A percentile compares a stretch with the other conserved stretches of the same genome.
phyloP scores from a whole-genome alignment of 2,797 vertebrate species.

The Lacerta viridis region DNA sequence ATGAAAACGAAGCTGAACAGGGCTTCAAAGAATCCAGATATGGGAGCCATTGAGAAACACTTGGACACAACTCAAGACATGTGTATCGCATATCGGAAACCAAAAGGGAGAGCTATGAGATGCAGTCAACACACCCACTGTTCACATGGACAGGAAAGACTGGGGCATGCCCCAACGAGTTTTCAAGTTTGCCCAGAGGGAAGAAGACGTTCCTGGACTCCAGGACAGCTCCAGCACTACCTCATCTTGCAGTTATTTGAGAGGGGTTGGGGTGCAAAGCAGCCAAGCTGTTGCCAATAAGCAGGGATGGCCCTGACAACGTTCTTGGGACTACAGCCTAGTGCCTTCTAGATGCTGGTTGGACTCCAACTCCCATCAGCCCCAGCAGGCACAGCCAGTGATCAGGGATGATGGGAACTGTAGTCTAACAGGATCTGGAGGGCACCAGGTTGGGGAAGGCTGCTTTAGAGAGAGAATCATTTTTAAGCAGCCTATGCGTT shows the following conservation, averaged over 20 bases:
- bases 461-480: not conserved
- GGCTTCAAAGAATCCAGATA: not conserved
- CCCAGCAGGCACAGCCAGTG: not conserved
- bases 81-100: not conserved
- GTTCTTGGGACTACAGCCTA: no score
- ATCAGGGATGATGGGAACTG: not conserved
- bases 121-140: not conserved
- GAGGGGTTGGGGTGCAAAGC: not conserved
- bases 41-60: not conserved
- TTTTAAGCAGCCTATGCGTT: no score
- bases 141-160: not conserved
- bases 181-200: not conserved
- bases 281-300: not conserved
- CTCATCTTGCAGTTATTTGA: not conserved
- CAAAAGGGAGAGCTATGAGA: not conserved
- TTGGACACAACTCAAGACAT: not conserved
- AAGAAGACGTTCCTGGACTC: not conserved
- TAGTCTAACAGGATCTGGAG: not conserved
- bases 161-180: constrained; percentile 16
- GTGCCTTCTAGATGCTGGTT: not conserved
- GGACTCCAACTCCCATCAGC: not conserved
- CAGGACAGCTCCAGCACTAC: not conserved
- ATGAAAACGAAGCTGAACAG: not conserved
- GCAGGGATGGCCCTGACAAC: not conserved
- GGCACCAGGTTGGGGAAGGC: not conserved